These are phyloP conservation scores for Acleris literana DNA, from an alignment of 2,888 invertebrate species.

Conservation along the genomic window DNA sequence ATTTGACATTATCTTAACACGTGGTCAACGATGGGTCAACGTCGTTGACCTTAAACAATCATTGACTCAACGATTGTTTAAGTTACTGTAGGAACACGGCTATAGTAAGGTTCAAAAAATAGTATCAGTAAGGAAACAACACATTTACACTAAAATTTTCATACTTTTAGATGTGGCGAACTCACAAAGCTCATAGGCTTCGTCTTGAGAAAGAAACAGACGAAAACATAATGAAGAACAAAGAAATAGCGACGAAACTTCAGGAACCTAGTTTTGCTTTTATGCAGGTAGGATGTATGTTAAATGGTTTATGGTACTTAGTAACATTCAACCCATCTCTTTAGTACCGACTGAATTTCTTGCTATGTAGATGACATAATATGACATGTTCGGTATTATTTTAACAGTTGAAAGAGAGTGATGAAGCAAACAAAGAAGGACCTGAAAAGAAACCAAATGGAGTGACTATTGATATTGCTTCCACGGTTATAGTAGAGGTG, in stretches of 20 bases:
- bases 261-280: constrained; percentile 85
- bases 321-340: too few species aligned
- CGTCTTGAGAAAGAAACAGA: constrained; percentile 90
- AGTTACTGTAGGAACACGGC: too few species aligned
- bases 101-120: too few species aligned
- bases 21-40: too few species aligned
- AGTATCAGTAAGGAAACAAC: background rate
- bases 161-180: constrained; percentile 85
- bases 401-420: constrained; percentile 55
- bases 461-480: constrained; percentile 60
- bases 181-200: constrained; percentile 88
- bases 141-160: background rate
- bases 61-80: too few species aligned
- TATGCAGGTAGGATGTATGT: constrained; percentile 69
- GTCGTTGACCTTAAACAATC: too few species aligned
- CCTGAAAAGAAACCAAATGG: constrained; percentile 67
- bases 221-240: constrained; percentile 88
- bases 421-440: constrained; percentile 51
- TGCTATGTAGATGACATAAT: background rate
- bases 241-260: constrained; percentile 88
- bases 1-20: too few species aligned
- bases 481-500: constrained; percentile 65
- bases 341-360: too few species aligned
- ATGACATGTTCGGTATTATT: background rate
- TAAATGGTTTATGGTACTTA: too few species aligned